Percentiles rank a stretch among this genome's conserved stretches.
phyloP scores from a whole-genome alignment of 2,888 invertebrate genomes.

The Corythucha ciliata region DNA sequence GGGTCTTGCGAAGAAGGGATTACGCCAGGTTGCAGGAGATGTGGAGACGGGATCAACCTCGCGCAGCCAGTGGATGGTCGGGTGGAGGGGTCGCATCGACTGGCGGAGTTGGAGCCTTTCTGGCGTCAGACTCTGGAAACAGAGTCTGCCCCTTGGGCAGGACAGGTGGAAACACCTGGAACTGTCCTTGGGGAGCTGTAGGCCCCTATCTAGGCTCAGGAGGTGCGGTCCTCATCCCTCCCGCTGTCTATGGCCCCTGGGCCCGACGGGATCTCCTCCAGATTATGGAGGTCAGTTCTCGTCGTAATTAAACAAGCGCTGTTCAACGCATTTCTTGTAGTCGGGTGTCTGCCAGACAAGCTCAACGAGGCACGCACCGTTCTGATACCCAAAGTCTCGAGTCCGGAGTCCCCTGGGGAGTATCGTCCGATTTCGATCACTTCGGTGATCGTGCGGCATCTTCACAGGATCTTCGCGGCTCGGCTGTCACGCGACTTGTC shows the following conservation, averaged over 20 bases:
- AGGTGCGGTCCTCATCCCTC: not conserved
- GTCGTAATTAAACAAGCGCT: constrained; percentile 1
- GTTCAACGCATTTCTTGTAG: constrained; percentile 14
- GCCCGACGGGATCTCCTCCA: not conserved
- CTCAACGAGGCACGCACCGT: constrained; percentile 10
- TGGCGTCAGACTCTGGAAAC: not conserved
- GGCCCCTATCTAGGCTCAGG: not conserved
- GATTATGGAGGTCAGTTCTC: not conserved
- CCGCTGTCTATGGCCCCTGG: not conserved
- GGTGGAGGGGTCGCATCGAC: not conserved
- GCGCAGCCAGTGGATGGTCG: not conserved
- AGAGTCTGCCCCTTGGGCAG: not conserved
- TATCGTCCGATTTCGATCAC: constrained; percentile 21
- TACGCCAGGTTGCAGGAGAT: not conserved
- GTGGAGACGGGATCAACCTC: not conserved
- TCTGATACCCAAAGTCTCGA: constrained; percentile 19
- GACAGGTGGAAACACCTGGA: too few species aligned
- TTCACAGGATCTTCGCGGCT: constrained; percentile 24
- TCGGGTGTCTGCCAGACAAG: constrained; percentile 8
- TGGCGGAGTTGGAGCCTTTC: not conserved
- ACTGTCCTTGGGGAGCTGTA: too few species aligned
- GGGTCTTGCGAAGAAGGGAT: not conserved
- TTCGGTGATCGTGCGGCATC: constrained; percentile 26
- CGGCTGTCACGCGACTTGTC: constrained; percentile 23
- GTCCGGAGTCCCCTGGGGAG: constrained; percentile 1